A percentile compares a stretch with the other conserved stretches of the same genome.
These are phyloP conservation scores for Petrolisthes manimaculis DNA, from an alignment of 2,888 invertebrate genomes.

Conservation along the genomic window DNA sequence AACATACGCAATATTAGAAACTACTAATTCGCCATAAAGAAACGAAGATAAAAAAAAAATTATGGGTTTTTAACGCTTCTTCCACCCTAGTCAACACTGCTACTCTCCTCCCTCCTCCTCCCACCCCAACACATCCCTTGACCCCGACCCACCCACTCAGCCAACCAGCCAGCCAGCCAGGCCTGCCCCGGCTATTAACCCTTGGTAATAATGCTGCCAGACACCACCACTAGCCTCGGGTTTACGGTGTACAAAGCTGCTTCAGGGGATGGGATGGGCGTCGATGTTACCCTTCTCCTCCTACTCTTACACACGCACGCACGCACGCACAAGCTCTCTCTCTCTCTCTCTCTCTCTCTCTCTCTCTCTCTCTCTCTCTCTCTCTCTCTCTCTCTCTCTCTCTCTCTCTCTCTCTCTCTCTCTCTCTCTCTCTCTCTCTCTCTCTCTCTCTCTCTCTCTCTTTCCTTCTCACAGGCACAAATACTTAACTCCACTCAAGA, in stretches of 20 bases:
- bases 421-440: neutral
- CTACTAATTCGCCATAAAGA: too few relatives aligned
- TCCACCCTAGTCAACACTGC: neutral
- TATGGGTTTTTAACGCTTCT: too few relatives aligned
- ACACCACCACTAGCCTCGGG: neutral
- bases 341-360: slow-evolving; percentile 13
- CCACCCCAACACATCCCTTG: neutral
- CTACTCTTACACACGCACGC: neutral
- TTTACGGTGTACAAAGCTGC: neutral
- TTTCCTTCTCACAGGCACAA: too few relatives aligned
- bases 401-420: slow-evolving; percentile 1
- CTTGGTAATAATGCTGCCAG: neutral
- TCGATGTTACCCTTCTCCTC: neutral
- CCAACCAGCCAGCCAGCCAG: neutral
- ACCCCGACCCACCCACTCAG: neutral
- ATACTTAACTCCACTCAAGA: too few relatives aligned
- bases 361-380: slow-evolving; percentile 1
- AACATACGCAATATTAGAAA: too few relatives aligned
- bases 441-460: neutral
- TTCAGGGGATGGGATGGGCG: neutral
- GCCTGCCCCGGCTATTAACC: neutral
- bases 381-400: neutral
- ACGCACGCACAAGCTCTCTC: neutral
- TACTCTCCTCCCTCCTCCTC: neutral
- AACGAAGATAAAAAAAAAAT: too few relatives aligned